Conservation (phyloP, 1,140 invertebrate genomes). For the Gryon sp. region DNA sequence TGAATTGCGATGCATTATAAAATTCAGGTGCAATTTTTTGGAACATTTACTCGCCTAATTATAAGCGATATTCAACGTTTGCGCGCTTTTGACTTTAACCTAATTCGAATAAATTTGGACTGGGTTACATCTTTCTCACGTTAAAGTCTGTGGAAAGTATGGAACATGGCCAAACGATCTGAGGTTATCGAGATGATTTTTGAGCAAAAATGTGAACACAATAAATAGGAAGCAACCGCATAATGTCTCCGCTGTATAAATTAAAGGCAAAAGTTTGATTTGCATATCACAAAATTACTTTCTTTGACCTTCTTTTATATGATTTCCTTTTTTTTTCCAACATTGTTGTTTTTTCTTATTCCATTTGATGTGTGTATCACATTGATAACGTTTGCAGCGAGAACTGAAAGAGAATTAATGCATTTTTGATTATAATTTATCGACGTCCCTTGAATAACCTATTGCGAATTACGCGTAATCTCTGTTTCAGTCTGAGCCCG, state of each 20-base stretch:
- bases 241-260: conserved; percentile 46
- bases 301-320: conserved; percentile 34
- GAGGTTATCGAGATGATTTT: conserved; percentile 60
- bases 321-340: conserved; percentile 4
- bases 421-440: conserved; percentile 46
- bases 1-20: background rate
- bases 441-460: conserved; percentile 64
- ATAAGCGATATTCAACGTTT: conserved; percentile 16
- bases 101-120: conserved; percentile 57
- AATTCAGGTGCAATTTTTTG: no score
- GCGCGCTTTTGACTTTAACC: conserved; percentile 52
- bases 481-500: conserved; percentile 80
- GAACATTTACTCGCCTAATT: conserved; percentile 20
- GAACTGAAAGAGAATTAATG: conserved; percentile 22
- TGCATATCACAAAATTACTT: conserved; percentile 36
- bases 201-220: conserved; percentile 53
- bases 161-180: conserved; percentile 64
- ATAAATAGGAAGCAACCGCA: conserved; percentile 52
- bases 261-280: conserved; percentile 42
- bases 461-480: conserved; percentile 78
- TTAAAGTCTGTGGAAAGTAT: conserved; percentile 53
- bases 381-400: conserved; percentile 38
- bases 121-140: conserved; percentile 52
- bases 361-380: conserved; percentile 1
- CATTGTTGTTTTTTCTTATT: background rate